Evolutionary conservation across 2,888 invertebrate species (phyloP), one percentile per base, ranked within the genome.

Genomic region (Lasius fuliginosus): DNA sequence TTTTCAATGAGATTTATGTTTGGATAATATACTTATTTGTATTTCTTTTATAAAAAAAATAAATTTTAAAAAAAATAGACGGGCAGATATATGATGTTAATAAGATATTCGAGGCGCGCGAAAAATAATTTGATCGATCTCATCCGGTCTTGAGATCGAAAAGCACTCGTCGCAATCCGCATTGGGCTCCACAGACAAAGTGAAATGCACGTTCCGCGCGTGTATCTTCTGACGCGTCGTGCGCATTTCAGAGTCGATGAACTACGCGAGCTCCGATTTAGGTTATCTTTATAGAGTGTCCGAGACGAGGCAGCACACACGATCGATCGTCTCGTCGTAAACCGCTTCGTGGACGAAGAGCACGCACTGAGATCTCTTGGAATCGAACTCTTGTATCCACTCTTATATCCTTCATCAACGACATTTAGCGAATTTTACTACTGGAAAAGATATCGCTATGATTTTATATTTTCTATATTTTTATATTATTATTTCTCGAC

Each of bases 241-340:
- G 30, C 62, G 64, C 64, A 33, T 53, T 67, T 8, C 49, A 12
- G 46, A 76, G 65, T 53, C 42, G 68, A 77, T 58, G 68, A 56
- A 58, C 68, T 30, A 56, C 27, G 27, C 36, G 42, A 77, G 77
- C 27, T 68, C 68, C 42, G 68, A 77, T 77, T 77, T 68, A 68
- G 42, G 68, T 11, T 42, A 77, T 58, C 15, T 9, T 46, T 33
- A 75, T 33, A 8, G 12, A 18, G 40, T 23, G 67, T 2, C 42
- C 15, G 30, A 27, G 30, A 62, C 42, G 42, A 33, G n/a, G 11
- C 30, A 18, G 23, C 23, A 23, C 23, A 23, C 53, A n/a, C 30
- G 42, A 75, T 33, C 74, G 30, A 74, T 33, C 33, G 30, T n/a
- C 27, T 56, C 33, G 12, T 60, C 64, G 15, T 15, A 40, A 15